Conservation (phyloP, 2,888 invertebrate species). For the Xestia c-nigrum region DNA sequence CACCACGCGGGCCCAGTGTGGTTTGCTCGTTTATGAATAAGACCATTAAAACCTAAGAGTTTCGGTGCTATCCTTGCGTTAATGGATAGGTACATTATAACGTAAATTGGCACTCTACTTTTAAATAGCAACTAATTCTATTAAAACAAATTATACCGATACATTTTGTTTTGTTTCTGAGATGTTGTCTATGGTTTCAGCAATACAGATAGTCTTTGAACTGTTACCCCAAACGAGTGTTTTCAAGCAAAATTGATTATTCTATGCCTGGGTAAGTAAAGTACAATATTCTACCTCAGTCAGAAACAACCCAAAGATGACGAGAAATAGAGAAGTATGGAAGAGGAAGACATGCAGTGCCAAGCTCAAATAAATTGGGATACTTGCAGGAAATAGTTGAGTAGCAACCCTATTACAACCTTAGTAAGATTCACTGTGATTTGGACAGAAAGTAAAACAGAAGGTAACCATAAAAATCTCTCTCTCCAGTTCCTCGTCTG, state of each 20-base stretch:
- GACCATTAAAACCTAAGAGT: no score
- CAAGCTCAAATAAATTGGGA: background rate
- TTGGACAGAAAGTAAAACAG: background rate
- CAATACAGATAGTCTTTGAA: background rate
- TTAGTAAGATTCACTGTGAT: background rate
- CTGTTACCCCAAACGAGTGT: background rate
- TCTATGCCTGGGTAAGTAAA: no score
- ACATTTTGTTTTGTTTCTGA: no score
- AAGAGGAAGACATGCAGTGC: background rate
- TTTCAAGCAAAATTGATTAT: background rate
- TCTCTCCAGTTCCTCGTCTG: conserved; percentile 14
- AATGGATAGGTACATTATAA: no score
- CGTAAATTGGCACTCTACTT: no score
- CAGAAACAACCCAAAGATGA: background rate
- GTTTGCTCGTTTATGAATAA: no score
- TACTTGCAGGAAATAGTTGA: background rate
- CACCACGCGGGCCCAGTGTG: no score
- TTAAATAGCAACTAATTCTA: no score
- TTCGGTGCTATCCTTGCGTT: no score
- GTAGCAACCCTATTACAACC: background rate
- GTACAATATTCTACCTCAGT: no score
- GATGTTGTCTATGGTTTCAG: no score
- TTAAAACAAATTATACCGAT: no score
- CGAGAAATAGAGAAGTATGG: background rate
- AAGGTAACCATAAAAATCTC: background rate